phyloP scores from a whole-genome alignment of 2,113 vertebrate genomes.

The Miniopterus natalensis region DNA sequence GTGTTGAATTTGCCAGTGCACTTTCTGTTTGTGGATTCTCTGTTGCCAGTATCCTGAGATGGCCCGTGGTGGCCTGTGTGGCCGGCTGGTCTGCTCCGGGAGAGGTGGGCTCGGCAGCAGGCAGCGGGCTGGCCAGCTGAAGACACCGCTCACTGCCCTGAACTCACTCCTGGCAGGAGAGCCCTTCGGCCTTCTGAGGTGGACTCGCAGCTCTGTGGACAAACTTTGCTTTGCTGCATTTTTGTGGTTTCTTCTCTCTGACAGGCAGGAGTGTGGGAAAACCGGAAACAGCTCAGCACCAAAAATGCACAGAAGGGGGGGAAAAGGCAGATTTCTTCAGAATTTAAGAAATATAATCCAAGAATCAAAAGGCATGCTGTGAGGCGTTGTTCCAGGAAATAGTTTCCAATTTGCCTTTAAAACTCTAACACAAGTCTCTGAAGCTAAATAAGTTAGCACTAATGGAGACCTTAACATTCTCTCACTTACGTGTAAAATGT shows the following conservation, averaged over 20 bases:
- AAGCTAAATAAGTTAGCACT: conserved; percentile 83
- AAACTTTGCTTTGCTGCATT: conserved; percentile 94
- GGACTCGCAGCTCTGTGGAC: conserved; percentile 94
- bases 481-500: conserved; percentile 79
- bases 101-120: conserved; percentile 69
- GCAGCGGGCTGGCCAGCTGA: conserved; percentile 76
- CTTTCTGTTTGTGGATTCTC: conserved; percentile 38
- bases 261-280: conserved; percentile 99
- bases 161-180: conserved; percentile 90
- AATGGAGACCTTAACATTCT: conserved; percentile 80
- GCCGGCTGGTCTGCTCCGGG: not conserved
- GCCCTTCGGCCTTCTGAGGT: conserved; percentile 93
- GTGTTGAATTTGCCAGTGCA: conserved; percentile 19
- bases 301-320: conserved; percentile 94
- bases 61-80: conserved; percentile 69
- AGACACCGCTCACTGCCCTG: conserved; percentile 84
- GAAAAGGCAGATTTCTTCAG: conserved; percentile 89
- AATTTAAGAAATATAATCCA: conserved; percentile 89
- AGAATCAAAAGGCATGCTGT: conserved; percentile 88
- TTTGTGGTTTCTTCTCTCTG: conserved; percentile 96
- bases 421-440: conserved; percentile 81
- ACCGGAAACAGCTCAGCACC: conserved; percentile 95
- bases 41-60: conserved; percentile 42
- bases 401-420: conserved; percentile 89
- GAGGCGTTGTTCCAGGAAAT: conserved; percentile 90